These are phyloP conservation scores for Eupithecia subfuscata DNA, from an alignment of 2,888 invertebrate species.

Conservation along the genomic window DNA sequence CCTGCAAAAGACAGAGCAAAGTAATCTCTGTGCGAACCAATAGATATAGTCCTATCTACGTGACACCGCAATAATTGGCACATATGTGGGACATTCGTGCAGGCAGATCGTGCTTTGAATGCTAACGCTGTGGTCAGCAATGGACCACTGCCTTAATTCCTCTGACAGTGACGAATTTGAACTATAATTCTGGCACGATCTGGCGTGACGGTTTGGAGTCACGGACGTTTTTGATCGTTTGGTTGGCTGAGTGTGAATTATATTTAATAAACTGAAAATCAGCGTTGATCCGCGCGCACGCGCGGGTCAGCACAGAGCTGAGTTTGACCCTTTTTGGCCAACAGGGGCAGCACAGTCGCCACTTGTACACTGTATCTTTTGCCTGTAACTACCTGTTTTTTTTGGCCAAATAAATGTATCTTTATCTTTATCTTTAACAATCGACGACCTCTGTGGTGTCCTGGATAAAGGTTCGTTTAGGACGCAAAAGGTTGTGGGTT, in stretches of 20 bases:
- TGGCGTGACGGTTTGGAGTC: background rate
- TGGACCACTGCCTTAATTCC: background rate
- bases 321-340: too few relatives aligned
- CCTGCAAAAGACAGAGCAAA: background rate
- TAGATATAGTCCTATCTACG: background rate
- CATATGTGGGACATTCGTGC: conserved; percentile 1
- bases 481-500: background rate
- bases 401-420: too few relatives aligned
- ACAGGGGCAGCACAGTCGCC: too few relatives aligned
- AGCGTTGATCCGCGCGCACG: too few relatives aligned
- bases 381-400: too few relatives aligned
- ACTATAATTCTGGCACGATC: background rate
- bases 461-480: background rate
- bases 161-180: background rate
- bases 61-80: background rate
- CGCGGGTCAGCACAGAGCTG: too few relatives aligned
- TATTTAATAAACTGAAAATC: too few relatives aligned
- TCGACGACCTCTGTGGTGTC: background rate
- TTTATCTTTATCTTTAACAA: too few relatives aligned
- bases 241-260: background rate
- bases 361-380: too few relatives aligned
- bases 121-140: background rate
- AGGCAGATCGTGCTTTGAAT: conserved; percentile 5
- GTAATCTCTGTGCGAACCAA: background rate
- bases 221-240: background rate